Evolutionary conservation across 2,797 vertebrate genomes (phyloP), one percentile per base, ranked within the genome.

Genomic region (Poeciliopsis paucimaculata): DNA sequence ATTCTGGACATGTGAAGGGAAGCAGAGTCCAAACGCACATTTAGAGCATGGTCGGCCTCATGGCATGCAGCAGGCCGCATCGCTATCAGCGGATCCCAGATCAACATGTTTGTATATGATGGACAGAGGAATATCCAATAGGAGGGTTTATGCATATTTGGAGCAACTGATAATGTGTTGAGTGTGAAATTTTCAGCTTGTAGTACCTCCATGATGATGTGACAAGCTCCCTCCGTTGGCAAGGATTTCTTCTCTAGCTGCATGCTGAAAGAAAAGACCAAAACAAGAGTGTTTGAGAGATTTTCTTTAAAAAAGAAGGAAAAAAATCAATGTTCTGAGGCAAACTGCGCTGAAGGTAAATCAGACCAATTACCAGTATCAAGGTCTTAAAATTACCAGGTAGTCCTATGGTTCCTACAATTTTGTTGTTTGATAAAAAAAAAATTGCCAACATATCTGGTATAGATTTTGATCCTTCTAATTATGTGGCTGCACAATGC

Each of bases 191-290:
- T 72, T 46, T 73, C 11, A n/a, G 49, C 28, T 43, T 75, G 73
- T 76, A 45, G 82, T 98, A 99, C 98, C 98, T 98, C 98, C 98
- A 28, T 99, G 98, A 81, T 99, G 98, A 95, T 99, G 98, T 77
- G 98, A 99, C 90, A 99, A 95, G 87, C 98, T 99, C 88, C 98
- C 98, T 93, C 98, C 98, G 75, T 99, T 99, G 90, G 98, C 97
- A 86, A 99, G 97, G 89, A 99, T 99, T 95, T 99, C 98, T 78
- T 99, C 98, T 95, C 98, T 96, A 89, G 98, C 98, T 91, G 97
- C 96, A 90, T 95, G 96, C 98, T 99, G 91, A 70, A 78, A 51
- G 13, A 53, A 78, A 84, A 60, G 31, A 72, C 73, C 16, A 36
- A 76, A 75, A 43, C 0, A 86, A 77, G 87, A 72, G 88, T 46